Evolutionary conservation across 2,797 vertebrate species (phyloP).

Genomic region (Capromys pilorides): DNA sequence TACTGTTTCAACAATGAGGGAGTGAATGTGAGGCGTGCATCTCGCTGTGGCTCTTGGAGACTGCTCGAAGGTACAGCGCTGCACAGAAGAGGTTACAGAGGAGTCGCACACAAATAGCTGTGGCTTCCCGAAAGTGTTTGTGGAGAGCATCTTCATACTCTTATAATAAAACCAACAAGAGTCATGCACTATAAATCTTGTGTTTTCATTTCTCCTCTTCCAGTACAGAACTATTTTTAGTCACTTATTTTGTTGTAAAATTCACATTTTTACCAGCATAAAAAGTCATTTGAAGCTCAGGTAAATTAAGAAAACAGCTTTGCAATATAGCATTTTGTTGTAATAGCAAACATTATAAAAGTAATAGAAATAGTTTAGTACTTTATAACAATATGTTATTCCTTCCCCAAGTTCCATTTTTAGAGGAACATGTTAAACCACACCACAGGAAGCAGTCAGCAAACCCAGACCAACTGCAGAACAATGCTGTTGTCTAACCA

Average conservation of each 20-base stretch:
- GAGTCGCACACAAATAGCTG: slow-evolving; percentile 33
- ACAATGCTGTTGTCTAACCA: not conserved
- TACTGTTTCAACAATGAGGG: slow-evolving; percentile 23
- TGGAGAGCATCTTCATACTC: slow-evolving; percentile 47
- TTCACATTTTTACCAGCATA: slow-evolving; percentile 56
- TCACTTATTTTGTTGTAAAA: slow-evolving; percentile 72
- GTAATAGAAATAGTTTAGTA: slow-evolving; percentile 49
- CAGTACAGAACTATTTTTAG: slow-evolving; percentile 61
- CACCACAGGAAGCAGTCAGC: not conserved
- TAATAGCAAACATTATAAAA: slow-evolving; percentile 68
- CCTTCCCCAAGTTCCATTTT: slow-evolving; percentile 44
- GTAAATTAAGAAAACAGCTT: slow-evolving; percentile 68
- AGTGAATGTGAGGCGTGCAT: slow-evolving; percentile 58
- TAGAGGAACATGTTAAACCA: slow-evolving; percentile 16
- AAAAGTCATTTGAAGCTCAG: slow-evolving; percentile 62
- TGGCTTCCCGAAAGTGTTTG: slow-evolving; percentile 60
- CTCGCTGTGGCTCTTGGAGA: slow-evolving; percentile 43
- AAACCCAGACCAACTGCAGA: not conserved
- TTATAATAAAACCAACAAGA: slow-evolving; percentile 54
- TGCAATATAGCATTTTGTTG: slow-evolving; percentile 59
- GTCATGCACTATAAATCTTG: not conserved
- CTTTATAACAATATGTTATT: slow-evolving; percentile 39
- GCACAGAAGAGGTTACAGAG: slow-evolving; percentile 46
- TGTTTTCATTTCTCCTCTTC: slow-evolving; percentile 58
- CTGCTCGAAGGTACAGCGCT: not conserved